phyloP scores from a whole-genome alignment of 2,797 vertebrate species.

The Buphagus erythrorhynchus region DNA sequence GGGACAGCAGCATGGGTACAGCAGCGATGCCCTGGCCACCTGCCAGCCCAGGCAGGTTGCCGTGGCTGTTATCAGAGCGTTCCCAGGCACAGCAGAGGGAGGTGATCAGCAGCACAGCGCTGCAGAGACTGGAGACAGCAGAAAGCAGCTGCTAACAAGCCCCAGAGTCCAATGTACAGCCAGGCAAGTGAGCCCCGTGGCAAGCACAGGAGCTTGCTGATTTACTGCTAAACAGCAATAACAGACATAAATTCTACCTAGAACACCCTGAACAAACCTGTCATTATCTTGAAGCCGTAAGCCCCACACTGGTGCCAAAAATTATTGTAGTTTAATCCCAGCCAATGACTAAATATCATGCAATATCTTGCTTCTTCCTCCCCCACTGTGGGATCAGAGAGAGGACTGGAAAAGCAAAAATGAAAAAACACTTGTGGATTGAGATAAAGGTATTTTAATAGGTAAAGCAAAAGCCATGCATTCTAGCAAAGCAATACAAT shows the following conservation, averaged over 20 bases:
- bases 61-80: fast-evolving
- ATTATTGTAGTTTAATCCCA: background rate
- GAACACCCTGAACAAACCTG: background rate
- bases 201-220: background rate
- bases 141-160: background rate
- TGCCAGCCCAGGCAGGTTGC: background rate
- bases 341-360: background rate
- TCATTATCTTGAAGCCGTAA: fast-evolving
- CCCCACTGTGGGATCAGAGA: background rate
- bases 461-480: background rate
- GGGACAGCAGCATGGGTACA: background rate
- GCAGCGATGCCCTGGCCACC: fast-evolving
- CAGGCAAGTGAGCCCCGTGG: background rate
- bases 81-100: background rate
- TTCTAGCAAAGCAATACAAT: background rate
- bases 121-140: background rate
- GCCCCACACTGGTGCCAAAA: background rate
- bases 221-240: background rate
- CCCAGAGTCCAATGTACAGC: fast-evolving
- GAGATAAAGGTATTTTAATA: background rate
- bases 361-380: background rate
- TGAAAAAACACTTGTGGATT: background rate
- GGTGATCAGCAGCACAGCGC: background rate
- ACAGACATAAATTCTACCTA: background rate
- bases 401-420: background rate